phyloP scores from a whole-genome alignment of 2,888 invertebrate genomes.

The Melanophora roralis region DNA sequence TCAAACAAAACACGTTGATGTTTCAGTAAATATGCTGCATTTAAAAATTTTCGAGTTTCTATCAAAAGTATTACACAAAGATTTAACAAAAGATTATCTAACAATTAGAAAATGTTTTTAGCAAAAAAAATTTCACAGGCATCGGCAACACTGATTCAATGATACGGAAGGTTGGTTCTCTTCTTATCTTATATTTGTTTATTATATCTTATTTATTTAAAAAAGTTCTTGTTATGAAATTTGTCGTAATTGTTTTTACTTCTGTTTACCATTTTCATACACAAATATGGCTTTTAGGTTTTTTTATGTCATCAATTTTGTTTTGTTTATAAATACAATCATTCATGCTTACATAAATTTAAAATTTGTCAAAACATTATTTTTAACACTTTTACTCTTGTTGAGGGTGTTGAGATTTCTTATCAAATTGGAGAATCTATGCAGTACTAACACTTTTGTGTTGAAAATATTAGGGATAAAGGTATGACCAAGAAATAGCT shows the following conservation, averaged over 20 bases:
- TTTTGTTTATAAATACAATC: neutral
- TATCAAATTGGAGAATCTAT: slow-evolving; percentile 17
- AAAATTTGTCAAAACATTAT: slow-evolving; percentile 37
- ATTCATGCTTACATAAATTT: slow-evolving; percentile 24
- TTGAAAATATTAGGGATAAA: neutral
- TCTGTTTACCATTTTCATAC: slow-evolving; percentile 28
- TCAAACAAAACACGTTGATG: too few relatives aligned
- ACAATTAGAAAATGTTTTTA: too few relatives aligned
- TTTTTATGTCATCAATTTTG: slow-evolving; percentile 29
- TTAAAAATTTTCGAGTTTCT: too few relatives aligned
- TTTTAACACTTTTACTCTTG: slow-evolving; percentile 42
- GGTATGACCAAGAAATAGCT: too few relatives aligned
- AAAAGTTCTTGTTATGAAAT: slow-evolving; percentile 4
- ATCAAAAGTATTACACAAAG: too few relatives aligned
- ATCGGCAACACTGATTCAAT: too few relatives aligned
- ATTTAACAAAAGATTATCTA: too few relatives aligned
- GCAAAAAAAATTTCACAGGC: too few relatives aligned
- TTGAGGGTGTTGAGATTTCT: neutral
- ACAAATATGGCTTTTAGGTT: slow-evolving; percentile 5
- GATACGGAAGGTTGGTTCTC: slow-evolving; percentile 14
- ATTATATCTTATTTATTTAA: slow-evolving; percentile 6
- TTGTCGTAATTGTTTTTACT: neutral
- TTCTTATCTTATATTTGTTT: slow-evolving; percentile 29
- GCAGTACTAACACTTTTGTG: neutral
- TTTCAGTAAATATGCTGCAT: too few relatives aligned